phyloP scores from a whole-genome alignment of 1,140 invertebrate species.

The Hycleus phaleratus region DNA sequence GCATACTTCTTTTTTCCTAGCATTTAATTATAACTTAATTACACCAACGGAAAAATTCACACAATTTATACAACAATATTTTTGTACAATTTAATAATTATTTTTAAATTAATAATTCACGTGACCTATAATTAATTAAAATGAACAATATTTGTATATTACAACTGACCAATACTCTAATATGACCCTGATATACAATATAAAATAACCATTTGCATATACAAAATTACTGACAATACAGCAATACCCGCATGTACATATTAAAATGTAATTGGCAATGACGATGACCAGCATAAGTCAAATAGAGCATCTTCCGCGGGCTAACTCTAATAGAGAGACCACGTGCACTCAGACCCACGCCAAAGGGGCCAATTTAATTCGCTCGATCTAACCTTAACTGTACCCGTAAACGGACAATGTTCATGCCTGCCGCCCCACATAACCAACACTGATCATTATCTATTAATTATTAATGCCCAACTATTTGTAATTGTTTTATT shows the following conservation, averaged over 20 bases:
- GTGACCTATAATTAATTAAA: slow-evolving; percentile 9
- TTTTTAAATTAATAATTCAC: too few species aligned
- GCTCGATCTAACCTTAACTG: too few species aligned
- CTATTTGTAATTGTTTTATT: too few species aligned
- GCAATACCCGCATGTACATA: slow-evolving; percentile 24
- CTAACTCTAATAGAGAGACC: slow-evolving; percentile 19
- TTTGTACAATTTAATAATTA: too few species aligned
- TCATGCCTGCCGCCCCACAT: too few species aligned
- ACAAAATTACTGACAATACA: slow-evolving; percentile 16
- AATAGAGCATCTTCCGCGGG: slow-evolving; percentile 15
- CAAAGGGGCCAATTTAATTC: background rate
- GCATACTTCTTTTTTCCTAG: background rate
- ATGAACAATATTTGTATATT: slow-evolving; percentile 8
- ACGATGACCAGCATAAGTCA: slow-evolving; percentile 29
- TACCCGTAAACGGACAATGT: too few species aligned
- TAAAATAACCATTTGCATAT: slow-evolving; percentile 18
- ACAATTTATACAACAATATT: too few species aligned
- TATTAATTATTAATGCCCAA: too few species aligned
- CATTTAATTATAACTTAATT: slow-evolving; percentile 12
- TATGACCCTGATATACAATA: slow-evolving; percentile 11
- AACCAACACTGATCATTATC: too few species aligned
- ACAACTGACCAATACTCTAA: slow-evolving; percentile 12
- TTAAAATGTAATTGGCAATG: slow-evolving; percentile 28
- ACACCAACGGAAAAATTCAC: background rate
- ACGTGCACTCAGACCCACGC: slow-evolving; percentile 17